Evolutionary conservation across 2,888 invertebrate species (phyloP), one percentile per base, ranked within the genome.

Genomic region (Opisthograptis luteolata): DNA sequence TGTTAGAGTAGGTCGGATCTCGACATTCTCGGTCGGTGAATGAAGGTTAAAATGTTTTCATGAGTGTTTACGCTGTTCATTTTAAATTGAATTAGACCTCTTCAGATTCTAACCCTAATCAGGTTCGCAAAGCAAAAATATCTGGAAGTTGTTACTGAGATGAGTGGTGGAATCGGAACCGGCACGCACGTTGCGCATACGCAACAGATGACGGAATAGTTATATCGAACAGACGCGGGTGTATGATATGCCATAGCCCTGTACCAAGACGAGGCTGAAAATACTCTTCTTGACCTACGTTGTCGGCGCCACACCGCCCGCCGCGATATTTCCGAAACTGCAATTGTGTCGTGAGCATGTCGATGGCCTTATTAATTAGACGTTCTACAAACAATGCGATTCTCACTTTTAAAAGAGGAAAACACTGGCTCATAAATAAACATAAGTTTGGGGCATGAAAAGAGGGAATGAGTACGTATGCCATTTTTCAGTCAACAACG

Each of bases 251-350:
- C 79, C 80, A 79, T 81, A 86, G 88, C 86, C 87, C 87, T 86
- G 86, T 84, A 86, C 83, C 87, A 89, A 89, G 88, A 89, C 83
- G 87, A 89, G 74, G 73, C 82, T 81, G 66, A 79, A 90, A 89
- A 90, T 88, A 89, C 73, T 68, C 84, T 72, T 77, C 81, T 81
- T 88, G 87, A 89, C 88, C 88, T 87, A 87, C 87, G 86, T 65
- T 70, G 78, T 58, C 69, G 77, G 73, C 76, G 76, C 74, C 73
- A 69, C 69, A 60, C 68, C 68, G 70, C 35, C n/a, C 67, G 69
- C 37, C 12, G 34, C 66, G 78, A 79, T 84, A 82, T 84, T 81
- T 82, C 58, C 69, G 76, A 74, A 70, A 74, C 70, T 68, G 57
- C 67, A 64, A 71, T 65, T 65, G 66, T 71, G 69, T 70, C 70